Evolutionary conservation across 2,888 invertebrate species (phyloP).

Genomic region (Xylota segnis): DNA sequence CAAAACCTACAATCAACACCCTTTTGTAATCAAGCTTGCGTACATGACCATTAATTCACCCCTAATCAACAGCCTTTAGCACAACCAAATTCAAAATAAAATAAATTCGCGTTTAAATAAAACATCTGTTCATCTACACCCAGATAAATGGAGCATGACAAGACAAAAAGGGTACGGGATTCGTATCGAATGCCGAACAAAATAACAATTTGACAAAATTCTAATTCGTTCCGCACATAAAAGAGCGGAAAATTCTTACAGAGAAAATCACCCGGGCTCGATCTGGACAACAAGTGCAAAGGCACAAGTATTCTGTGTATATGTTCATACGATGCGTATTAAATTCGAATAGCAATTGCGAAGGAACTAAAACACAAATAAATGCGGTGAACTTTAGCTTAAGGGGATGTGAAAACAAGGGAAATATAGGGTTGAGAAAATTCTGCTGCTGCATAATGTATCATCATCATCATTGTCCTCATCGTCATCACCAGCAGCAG

Average conservation of each 20-base stretch:
- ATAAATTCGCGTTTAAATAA: constrained; percentile 84
- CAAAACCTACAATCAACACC: constrained; percentile 76
- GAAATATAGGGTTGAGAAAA: constrained; percentile 55
- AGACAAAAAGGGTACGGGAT: constrained; percentile 80
- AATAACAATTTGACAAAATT: constrained; percentile 84
- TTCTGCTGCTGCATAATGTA: constrained; percentile 71
- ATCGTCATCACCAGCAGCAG: constrained; percentile 64
- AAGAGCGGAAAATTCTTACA: constrained; percentile 77
- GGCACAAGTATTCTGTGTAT: constrained; percentile 25
- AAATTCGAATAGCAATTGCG: constrained; percentile 67
- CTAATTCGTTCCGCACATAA: constrained; percentile 83
- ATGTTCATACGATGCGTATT: constrained; percentile 62
- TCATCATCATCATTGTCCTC: constrained; percentile 65
- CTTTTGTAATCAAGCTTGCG: constrained; percentile 74
- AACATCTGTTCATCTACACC: constrained; percentile 85
- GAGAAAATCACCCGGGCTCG: constrained; percentile 38
- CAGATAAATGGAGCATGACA: constrained; percentile 85
- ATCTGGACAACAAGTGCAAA: constrained; percentile 71
- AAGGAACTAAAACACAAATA: constrained; percentile 74
- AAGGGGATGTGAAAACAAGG: constrained; percentile 71
- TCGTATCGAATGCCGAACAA: constrained; percentile 81
- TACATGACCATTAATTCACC: constrained; percentile 84
- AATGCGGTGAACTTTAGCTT: constrained; percentile 70
- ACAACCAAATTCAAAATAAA: constrained; percentile 79
- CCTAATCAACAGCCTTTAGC: constrained; percentile 81